Evolutionary conservation across 2,113 vertebrate genomes (phyloP).

Genomic region (Leptobrachium ailaonicum): DNA sequence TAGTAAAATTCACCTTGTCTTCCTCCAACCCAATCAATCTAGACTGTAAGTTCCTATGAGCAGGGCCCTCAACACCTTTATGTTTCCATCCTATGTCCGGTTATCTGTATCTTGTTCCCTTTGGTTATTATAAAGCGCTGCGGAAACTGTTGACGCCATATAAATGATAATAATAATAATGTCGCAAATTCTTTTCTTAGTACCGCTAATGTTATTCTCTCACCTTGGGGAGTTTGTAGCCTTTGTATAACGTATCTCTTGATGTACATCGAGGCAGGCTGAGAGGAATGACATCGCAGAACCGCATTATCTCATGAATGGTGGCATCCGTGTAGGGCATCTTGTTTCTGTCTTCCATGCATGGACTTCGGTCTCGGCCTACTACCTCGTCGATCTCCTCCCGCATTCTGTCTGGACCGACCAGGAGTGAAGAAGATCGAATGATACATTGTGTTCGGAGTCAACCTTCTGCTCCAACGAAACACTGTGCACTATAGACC

Average conservation of each 20-base stretch:
- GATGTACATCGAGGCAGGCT: slow-evolving; percentile 61
- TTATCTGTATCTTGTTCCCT: no score
- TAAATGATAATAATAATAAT: no score
- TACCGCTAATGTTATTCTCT: neutral
- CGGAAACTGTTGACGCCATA: no score
- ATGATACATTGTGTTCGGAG: no score
- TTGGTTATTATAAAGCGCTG: no score
- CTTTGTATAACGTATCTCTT: slow-evolving; percentile 57
- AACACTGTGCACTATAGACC: neutral
- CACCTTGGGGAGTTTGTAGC: slow-evolving; percentile 74
- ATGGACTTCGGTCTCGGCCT: slow-evolving; percentile 51
- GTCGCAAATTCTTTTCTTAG: no score
- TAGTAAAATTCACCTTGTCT: no score
- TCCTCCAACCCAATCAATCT: no score
- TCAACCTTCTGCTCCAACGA: neutral
- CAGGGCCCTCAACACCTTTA: no score
- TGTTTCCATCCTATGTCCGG: no score
- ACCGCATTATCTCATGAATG: slow-evolving; percentile 85
- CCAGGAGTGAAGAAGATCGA: no score
- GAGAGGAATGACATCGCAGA: slow-evolving; percentile 74
- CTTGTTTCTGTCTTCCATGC: slow-evolving; percentile 55
- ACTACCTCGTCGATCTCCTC: slow-evolving; percentile 61
- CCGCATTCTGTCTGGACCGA: slow-evolving; percentile 63
- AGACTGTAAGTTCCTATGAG: no score
- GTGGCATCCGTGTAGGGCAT: slow-evolving; percentile 82